Percentiles rank a stretch among this genome's conserved stretches.
phyloP scores from a whole-genome alignment of 2,113 vertebrate genomes.

The Hippocampus guttulatus region DNA sequence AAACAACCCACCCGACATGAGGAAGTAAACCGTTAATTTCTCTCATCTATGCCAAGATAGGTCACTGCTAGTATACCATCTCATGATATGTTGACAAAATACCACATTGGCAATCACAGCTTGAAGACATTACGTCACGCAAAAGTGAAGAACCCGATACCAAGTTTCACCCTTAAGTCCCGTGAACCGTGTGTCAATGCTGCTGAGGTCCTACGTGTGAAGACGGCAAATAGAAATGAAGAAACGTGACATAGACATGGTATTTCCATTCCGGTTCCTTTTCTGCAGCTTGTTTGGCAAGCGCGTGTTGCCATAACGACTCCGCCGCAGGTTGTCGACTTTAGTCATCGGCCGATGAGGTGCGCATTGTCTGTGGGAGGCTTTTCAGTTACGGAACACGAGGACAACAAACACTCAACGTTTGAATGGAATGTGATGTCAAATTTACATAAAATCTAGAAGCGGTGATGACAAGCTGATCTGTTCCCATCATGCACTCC shows the following conservation, averaged over 20 bases:
- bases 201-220: constrained; percentile 37
- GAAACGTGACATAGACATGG: constrained; percentile 51
- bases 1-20: background rate
- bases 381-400: constrained; percentile 44
- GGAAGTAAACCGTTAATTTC: constrained; percentile 27
- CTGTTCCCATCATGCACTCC: background rate
- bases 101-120: background rate
- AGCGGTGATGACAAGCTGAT: constrained; percentile 11
- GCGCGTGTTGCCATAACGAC: constrained; percentile 71
- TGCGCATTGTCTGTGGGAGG: constrained; percentile 59
- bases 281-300: constrained; percentile 67
- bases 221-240: constrained; percentile 60
- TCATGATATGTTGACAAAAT: background rate
- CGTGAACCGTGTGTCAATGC: constrained; percentile 32
- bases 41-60: no score
- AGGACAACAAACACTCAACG: constrained; percentile 31
- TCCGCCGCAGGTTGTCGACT: constrained; percentile 61
- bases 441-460: constrained; percentile 1
- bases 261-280: constrained; percentile 63
- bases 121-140: background rate
- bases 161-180: constrained; percentile 13
- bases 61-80: constrained; percentile 5
- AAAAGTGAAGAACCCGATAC: background rate
- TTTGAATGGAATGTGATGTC: constrained; percentile 9
- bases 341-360: constrained; percentile 64